Base-by-base conservation (phyloP, 2,113 vertebrate genomes). In the Gallinago undulata region DNA sequence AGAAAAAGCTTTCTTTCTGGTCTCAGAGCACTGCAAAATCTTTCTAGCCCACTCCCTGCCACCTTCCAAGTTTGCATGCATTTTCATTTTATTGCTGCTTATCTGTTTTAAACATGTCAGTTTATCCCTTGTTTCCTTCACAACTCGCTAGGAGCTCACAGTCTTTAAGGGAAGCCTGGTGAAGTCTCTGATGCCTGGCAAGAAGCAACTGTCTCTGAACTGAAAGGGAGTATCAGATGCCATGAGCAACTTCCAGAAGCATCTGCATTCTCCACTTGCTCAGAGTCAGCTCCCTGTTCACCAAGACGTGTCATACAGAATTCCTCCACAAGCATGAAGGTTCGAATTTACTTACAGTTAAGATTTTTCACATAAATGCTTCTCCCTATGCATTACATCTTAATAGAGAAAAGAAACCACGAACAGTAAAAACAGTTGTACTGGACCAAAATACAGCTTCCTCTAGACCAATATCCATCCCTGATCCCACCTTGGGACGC, bases 1-100 rank as follows among this genome's bases (percentile, higher is more conserved):
- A 45, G 67, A 92, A 79, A 89, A 92, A 47, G 22, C 53, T 64
- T 51, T 45, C 16, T 93, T 67, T 77, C 51, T 60, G 30, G 27
- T 81, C 81, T 70, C 57, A 76, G 23, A 87, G 51, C 21, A 91
- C 48, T 9, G 15, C 18, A 66, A 77, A 81, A n/a, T 13, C 50
- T 69, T 72, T 81, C 47, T 8, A 47, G 47, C 18, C 12, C 0
- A 0, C 37, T 67, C 23, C 14, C 31, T 48, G 47, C n/a, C 41
- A 50, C 15, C n/a, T 76, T 23, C 19, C 0, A 1, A 66, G 24
- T 4, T 10, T 51, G 9, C 19, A 3, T 10, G 12, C 7, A 27
- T 47, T 81, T 92, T 90, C 37, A 69, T 64, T 59, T 73, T 50
- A 50, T 39, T 25, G 18, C 33, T 45, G 28, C 13, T 5, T 9